These are phyloP conservation scores for Sipha maydis DNA, from an alignment of 2,888 invertebrate species.

Conservation along the genomic window DNA sequence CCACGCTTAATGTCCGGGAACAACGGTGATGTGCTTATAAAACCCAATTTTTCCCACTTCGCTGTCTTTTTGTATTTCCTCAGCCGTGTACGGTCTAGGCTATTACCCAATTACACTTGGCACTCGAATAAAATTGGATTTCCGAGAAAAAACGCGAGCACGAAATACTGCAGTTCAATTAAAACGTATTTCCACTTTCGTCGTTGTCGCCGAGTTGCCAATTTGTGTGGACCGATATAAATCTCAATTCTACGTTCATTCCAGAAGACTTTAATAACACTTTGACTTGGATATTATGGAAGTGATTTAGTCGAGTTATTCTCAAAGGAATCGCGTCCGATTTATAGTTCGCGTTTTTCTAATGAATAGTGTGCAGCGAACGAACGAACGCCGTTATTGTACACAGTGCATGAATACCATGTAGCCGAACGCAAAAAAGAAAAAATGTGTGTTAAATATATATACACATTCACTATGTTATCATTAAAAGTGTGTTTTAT, in stretches of 20 bases:
- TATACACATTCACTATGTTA: not conserved
- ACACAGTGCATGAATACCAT: not conserved
- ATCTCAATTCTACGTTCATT: slow-evolving; percentile 17
- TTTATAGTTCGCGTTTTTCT: not conserved
- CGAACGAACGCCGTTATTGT: not conserved
- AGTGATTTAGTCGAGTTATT: slow-evolving; percentile 17
- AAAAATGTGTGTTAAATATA: not conserved
- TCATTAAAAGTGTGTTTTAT: not conserved
- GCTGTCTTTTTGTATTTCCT: not conserved
- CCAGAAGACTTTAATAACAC: not conserved
- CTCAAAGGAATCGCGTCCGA: not conserved
- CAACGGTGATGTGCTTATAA: not conserved
- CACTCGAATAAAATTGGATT: slow-evolving; percentile 26
- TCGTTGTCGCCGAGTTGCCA: not conserved
- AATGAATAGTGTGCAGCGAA: not conserved
- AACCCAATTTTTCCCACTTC: not conserved
- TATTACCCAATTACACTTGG: slow-evolving; percentile 46
- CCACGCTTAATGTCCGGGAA: not conserved
- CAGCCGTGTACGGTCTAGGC: not conserved
- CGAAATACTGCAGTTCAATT: slow-evolving; percentile 12
- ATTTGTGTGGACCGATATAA: slow-evolving; percentile 33
- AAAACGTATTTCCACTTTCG: slow-evolving; percentile 34
- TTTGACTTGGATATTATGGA: not conserved
- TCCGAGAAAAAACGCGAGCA: not conserved
- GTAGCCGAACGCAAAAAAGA: not conserved